Percentiles rank a stretch among this genome's conserved stretches.
These are phyloP conservation scores for Lepus townsendii DNA, from an alignment of 2,797 vertebrate genomes.

Conservation along the genomic window DNA sequence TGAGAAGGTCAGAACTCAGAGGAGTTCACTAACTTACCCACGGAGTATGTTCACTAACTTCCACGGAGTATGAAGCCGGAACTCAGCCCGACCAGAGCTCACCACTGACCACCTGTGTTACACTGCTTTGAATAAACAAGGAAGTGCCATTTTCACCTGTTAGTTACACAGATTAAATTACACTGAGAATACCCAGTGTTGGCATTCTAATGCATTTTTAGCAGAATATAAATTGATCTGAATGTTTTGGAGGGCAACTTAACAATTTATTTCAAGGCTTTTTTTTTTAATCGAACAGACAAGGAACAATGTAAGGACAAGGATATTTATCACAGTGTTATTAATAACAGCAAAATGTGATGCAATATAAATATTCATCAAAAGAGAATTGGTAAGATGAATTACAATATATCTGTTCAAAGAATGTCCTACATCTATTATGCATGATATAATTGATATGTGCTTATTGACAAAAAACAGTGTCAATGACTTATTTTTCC, in stretches of 20 bases:
- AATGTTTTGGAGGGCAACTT: constrained; percentile 39
- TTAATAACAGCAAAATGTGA: constrained; percentile 53
- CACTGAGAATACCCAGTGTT: not conserved
- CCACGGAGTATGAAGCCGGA: not conserved
- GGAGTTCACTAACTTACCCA: not conserved
- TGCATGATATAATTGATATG: not conserved
- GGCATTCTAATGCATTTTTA: not conserved
- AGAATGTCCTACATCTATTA: constrained; percentile 10
- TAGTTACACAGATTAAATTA: not conserved
- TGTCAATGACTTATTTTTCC: not conserved
- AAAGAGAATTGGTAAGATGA: constrained; percentile 43
- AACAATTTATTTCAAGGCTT: constrained; percentile 32
- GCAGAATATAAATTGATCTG: constrained; percentile 47
- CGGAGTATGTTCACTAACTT: too few species aligned
- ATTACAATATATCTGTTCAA: not conserved
- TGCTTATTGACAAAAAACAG: not conserved
- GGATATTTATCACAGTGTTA: constrained; percentile 44
- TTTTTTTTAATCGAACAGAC: constrained; percentile 7
- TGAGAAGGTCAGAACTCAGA: not conserved
- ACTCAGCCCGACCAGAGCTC: not conserved
- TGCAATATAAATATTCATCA: constrained; percentile 45
- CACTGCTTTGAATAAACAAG: not conserved
- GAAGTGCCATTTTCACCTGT: not conserved
- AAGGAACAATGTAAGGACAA: constrained; percentile 53
- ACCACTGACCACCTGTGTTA: not conserved